Base-by-base conservation (phyloP, 2,888 invertebrate genomes). In the Acanthosoma haemorrhoidale region DNA sequence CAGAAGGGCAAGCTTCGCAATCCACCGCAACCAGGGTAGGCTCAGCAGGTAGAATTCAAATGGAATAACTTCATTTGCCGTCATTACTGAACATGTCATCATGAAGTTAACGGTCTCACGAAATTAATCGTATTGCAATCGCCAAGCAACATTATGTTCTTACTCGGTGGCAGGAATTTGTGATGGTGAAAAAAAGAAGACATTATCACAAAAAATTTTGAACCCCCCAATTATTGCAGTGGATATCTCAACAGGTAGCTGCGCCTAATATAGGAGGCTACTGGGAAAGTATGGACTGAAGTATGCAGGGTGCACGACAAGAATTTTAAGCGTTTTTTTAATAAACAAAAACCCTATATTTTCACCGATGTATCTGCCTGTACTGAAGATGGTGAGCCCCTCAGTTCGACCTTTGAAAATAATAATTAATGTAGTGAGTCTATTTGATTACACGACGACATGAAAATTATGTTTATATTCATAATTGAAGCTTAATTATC, bases 21-120 rank as follows among this genome's bases (percentile, higher is more conserved):
- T n/a, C n/a, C n/a, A n/a, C n/a, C n/a, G n/a, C n/a, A n/a, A n/a
- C n/a, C n/a, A n/a, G n/a, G n/a, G n/a, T n/a, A 13, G n/a, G 13
- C 25, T 51, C 5, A 8, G n/a, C 51, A 51, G 51, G 51, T 51
- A 51, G 51, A 51, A 51, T 51, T 51, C 51, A n/a, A 51, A 51
- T 29, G n/a, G 25, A 25, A 51, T 51, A 25, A 51, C 51, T 51
- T 51, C 25, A 51, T 51, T 51, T 51, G 51, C 21, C 51, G n/a
- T 51, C 29, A 51, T 51, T 51, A 51, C 51, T n/a, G 51, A 51
- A 51, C 51, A 21, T 25, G 13, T 51, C n/a, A n/a, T n/a, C n/a
- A n/a, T n/a, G 51, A 21, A 25, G n/a, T 25, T 51, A 51, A 8
- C 51, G 51, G 51, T 51, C 13, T n/a, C n/a, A n/a, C n/a, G n/a